Evolutionary conservation across 2,113 vertebrate genomes (phyloP), one percentile per base, ranked within the genome.

Genomic region (Halcyon malimbica): DNA sequence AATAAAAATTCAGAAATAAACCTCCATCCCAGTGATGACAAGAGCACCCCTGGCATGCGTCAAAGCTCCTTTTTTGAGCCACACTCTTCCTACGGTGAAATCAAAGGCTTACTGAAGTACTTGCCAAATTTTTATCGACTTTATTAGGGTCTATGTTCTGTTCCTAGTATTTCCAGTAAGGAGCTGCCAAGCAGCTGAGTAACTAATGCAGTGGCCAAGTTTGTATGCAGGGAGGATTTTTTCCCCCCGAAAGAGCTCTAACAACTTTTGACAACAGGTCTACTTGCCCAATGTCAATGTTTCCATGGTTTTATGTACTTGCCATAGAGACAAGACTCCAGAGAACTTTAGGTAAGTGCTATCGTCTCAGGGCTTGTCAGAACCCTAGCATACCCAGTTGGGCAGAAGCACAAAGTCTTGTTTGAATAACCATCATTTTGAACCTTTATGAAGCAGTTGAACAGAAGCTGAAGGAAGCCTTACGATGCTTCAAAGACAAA

Each of bases 141-240:
- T 94, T 89, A 96, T 73, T 92, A 84, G 69, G 77, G 81, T 64
- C 51, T 1, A 0, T 87, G 89, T 84, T 92, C 77, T 41, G 50
- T 41, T 90, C 70, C 77, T 57, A 78, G 37, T 65, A n/a, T 96
- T 96, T 96, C 95, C 93, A 96, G 44, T 11, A 53, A 41, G 65
- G 77, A 87, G 86, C 89, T 94, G 94, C 90, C 94, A 96, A 94
- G 92, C 95, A 96, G 95, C 95, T 97, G 89, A 95, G 87, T 95
- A 97, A 96, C 90, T 57, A 93, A 91, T 2, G 10, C 6, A 64
- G 50, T 23, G 18, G 94, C 95, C 96, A 97, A 95, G 77, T 94
- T 65, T 46, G 48, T 57, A 75, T 1, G 68, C 35, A 59, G 51
- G 46, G 63, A 89, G 35, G 48, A 59, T 35, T 59, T 56, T 26